Evolutionary conservation across 1,140 invertebrate genomes (phyloP).

Genomic region (Dolichoris vasculosae): DNA sequence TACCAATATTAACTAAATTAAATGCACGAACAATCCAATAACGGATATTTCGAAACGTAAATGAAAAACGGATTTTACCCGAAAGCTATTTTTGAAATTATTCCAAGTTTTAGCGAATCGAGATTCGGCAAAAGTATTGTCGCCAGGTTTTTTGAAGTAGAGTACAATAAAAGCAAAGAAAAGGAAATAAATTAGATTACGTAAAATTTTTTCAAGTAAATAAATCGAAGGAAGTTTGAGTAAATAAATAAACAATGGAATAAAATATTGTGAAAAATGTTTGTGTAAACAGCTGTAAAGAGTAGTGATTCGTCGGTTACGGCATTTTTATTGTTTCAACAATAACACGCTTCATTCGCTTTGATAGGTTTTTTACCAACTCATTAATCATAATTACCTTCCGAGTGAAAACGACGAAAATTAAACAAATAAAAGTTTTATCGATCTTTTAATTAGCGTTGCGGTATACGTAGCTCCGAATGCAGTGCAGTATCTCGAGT

Average conservation of each 20-base stretch:
- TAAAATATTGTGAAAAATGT: not conserved
- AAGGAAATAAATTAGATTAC: not conserved
- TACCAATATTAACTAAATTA: not conserved
- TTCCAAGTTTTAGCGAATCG: not conserved
- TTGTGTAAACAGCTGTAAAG: not conserved
- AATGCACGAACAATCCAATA: not conserved
- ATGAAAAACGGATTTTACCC: not conserved
- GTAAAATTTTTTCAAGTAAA: not conserved
- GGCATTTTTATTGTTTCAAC: slow-evolving; percentile 4
- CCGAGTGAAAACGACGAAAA: not conserved
- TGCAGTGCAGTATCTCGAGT: not conserved
- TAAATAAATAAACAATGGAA: not conserved
- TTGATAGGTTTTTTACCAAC: slow-evolving; percentile 16
- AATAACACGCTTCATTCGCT: slow-evolving; percentile 11
- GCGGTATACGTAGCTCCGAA: not conserved
- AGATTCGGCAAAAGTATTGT: not conserved
- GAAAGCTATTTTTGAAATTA: not conserved
- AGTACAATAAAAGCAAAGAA: not conserved
- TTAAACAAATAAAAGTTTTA: slow-evolving; percentile 8
- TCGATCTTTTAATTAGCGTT: slow-evolving; percentile 42
- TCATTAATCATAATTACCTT: slow-evolving; percentile 40
- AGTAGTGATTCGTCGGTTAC: not conserved
- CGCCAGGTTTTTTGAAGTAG: not conserved
- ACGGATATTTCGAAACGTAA: not conserved
- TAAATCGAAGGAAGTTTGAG: not conserved